Evolutionary conservation across 2,888 invertebrate species (phyloP).

Genomic region (Temnothorax ravouxi): DNA sequence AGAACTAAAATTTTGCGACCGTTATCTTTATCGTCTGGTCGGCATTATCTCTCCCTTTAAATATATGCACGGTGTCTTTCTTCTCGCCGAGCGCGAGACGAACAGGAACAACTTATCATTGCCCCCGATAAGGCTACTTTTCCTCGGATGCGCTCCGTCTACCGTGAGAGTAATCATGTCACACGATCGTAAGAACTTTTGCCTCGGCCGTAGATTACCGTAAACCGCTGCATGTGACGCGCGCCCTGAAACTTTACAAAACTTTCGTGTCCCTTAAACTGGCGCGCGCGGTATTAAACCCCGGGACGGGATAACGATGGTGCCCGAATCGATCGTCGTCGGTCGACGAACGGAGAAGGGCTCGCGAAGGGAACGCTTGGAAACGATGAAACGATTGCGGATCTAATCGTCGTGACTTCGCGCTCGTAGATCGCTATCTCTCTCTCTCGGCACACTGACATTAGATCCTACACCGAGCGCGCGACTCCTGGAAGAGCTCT

Average conservation of each 20-base stretch:
- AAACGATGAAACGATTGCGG: constrained; percentile 3
- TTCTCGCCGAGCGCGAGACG: constrained; percentile 34
- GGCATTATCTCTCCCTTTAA: constrained; percentile 53
- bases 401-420: constrained; percentile 18
- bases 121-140: constrained; percentile 61
- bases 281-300: constrained; percentile 67
- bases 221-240: constrained; percentile 75
- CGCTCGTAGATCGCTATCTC: constrained; percentile 52
- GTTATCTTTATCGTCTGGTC: constrained; percentile 50
- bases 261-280: constrained; percentile 71
- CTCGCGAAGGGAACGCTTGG: not conserved
- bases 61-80: constrained; percentile 60
- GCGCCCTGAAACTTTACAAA: constrained; percentile 69
- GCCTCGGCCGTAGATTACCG: constrained; percentile 68
- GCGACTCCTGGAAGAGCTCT: constrained; percentile 14
- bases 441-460: not conserved
- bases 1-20: constrained; percentile 26
- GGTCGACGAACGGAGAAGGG: constrained; percentile 13
- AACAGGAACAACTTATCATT: constrained; percentile 59
- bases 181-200: constrained; percentile 72
- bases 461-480: constrained; percentile 16
- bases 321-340: constrained; percentile 52
- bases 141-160: constrained; percentile 55
- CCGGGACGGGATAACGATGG: constrained; percentile 60
- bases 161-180: constrained; percentile 68